Evolutionary conservation across 2,888 invertebrate genomes (phyloP), one percentile per base, ranked within the genome.

Genomic region (Micoletzkya japonica): DNA sequence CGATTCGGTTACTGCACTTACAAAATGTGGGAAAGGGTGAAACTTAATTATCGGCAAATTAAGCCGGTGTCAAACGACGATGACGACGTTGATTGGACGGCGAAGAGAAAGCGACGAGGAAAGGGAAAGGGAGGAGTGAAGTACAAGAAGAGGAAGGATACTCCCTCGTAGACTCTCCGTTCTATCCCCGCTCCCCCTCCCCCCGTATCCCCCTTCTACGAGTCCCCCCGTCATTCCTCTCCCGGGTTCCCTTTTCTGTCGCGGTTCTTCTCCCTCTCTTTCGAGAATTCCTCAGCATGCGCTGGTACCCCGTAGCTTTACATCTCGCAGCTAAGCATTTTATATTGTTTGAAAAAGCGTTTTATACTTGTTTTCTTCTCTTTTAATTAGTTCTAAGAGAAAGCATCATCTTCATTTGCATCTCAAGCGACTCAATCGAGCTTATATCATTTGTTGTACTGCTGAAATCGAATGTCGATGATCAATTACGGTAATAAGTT

Each of bases 51-150:
- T 44, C 44, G 20, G 20, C 44, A 44, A 44, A 14, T 44, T 10
- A 10, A 44, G 44, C 10, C 20, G 2, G 36, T 66, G 1, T 66
- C 64, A 37, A 66, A 66, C 44, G 64, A 66, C 28, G 68, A 68
- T 14, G 68, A 68, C 58, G 68, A 68, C 26, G 68, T 57, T 14
- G 68, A 68, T 49, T 68, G 66, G 66, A 36, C 52, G 6, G 37
- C 66, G 39, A 66, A 66, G 37, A 24, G 66, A 37, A 66, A 66
- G 39, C 34, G 30, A 56, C 28, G 24, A 24, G 28, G 24, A 4
- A 66, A 56, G 26, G 50, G 50, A 39, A 49, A 50, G 39, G 50
- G 34, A 50, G 6, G 63, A 50, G 36, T 34, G 34, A 6, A 26
- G 17, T 50, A 63, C 49, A 63, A 63, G 50, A 17, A 49, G 4